phyloP scores from a whole-genome alignment of 2,113 vertebrate genomes.

The Collichthys lucidus region DNA sequence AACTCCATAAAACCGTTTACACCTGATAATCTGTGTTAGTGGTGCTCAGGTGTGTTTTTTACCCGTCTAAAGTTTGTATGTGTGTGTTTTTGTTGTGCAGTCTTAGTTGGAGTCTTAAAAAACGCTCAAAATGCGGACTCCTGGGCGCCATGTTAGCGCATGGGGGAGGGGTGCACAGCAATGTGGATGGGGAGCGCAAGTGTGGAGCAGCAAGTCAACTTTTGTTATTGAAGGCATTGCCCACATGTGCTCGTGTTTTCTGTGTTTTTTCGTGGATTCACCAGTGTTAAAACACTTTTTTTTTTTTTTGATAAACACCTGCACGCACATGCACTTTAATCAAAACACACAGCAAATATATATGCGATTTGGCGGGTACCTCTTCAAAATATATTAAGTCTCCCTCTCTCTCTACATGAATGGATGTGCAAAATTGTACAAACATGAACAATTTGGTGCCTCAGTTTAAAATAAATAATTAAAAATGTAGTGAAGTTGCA shows the following conservation, averaged over 20 bases:
- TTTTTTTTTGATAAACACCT: background rate
- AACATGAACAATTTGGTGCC: too few species aligned
- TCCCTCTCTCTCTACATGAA: background rate
- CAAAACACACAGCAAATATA: background rate
- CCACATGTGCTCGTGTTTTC: background rate
- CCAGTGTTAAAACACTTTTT: background rate
- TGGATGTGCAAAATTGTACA: background rate
- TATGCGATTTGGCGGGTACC: conserved; percentile 3
- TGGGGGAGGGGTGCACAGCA: conserved; percentile 81
- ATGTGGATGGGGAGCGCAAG: conserved; percentile 61
- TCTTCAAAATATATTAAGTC: too few species aligned
- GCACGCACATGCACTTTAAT: too few species aligned
- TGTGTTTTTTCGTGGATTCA: too few species aligned
- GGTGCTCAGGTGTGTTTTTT: too few species aligned
- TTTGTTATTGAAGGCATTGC: background rate
- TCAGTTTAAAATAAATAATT: too few species aligned
- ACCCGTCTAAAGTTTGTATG: too few species aligned
- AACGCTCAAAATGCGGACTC: conserved; percentile 67
- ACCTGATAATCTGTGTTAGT: too few species aligned
- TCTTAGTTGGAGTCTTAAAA: conserved; percentile 7
- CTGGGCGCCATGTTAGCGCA: conserved; percentile 92
- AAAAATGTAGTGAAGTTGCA: background rate
- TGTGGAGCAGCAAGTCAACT: conserved; percentile 31
- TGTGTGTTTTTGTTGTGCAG: too few species aligned
- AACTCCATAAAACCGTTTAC: background rate